Conservation (phyloP, 2,113 vertebrate species). For the Oreochromis aureus region DNA sequence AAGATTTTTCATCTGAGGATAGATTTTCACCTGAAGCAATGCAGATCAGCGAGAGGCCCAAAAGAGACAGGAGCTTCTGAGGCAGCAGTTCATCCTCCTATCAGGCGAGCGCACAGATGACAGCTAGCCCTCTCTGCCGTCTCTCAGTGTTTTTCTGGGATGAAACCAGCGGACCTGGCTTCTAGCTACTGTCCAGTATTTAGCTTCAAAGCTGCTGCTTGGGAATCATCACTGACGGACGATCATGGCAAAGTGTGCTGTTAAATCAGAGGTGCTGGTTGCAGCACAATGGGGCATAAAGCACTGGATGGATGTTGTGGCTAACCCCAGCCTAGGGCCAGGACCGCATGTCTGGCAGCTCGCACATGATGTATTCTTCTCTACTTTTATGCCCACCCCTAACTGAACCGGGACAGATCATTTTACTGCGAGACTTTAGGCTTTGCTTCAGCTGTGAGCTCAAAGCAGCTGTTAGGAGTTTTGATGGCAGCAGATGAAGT, state of each 20-base stretch:
- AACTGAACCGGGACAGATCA: not conserved
- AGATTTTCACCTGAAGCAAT: constrained; percentile 63
- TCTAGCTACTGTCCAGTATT: constrained; percentile 46
- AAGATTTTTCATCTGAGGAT: constrained; percentile 44
- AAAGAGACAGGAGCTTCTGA: constrained; percentile 65
- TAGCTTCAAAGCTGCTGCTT: constrained; percentile 47
- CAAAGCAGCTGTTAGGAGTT: not conserved
- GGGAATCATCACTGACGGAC: not conserved
- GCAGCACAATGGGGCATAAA: not conserved
- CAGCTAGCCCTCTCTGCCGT: constrained; percentile 27
- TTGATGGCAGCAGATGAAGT: not conserved
- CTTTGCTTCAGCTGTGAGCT: not conserved
- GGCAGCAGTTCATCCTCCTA: constrained; percentile 59
- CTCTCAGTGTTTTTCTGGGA: constrained; percentile 26
- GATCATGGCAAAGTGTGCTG: not conserved
- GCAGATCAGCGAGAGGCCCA: constrained; percentile 33
- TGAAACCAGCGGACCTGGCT: constrained; percentile 44
- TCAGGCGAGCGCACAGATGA: constrained; percentile 33
- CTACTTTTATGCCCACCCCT: constrained; percentile 32
- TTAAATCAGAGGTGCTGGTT: constrained; percentile 31
- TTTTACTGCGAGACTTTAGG: not conserved
- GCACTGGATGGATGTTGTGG: not conserved
- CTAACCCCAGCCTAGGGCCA: not conserved
- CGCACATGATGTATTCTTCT: not conserved
- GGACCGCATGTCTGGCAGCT: not conserved